These are phyloP conservation scores for Aphelocoma coerulescens DNA, from an alignment of 2,113 vertebrate genomes.

Conservation along the genomic window DNA sequence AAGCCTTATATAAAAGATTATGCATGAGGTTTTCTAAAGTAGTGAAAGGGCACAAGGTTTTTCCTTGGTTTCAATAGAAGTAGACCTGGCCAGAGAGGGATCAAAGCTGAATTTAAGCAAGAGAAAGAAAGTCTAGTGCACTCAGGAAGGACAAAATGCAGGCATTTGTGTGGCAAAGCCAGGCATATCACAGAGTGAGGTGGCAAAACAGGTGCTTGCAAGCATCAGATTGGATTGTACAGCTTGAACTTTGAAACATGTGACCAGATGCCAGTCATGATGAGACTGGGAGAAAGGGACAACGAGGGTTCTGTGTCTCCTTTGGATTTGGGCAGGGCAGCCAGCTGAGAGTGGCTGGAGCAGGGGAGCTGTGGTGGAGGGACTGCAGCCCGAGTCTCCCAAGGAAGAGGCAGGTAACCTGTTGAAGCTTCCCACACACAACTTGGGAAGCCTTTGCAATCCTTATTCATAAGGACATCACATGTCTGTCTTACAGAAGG, in stretches of 20 bases:
- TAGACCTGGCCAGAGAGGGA: not conserved
- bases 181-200: not conserved
- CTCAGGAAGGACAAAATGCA: not conserved
- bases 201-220: not conserved
- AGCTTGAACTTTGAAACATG: not conserved
- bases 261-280: not conserved
- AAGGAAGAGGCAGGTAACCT: not conserved
- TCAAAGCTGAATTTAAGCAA: not conserved
- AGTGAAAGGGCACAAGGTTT: not conserved
- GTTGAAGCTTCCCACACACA: not conserved
- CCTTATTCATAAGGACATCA: not conserved
- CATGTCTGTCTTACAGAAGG: not conserved
- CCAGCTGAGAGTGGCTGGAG: not conserved
- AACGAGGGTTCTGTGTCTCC: not conserved
- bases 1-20: not conserved
- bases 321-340: not conserved
- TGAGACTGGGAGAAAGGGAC: not conserved
- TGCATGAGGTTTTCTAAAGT: not conserved
- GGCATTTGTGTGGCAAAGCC: not conserved
- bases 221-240: not conserved
- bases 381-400: accelerated
- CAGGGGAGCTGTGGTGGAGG: not conserved
- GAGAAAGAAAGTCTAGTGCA: not conserved
- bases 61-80: not conserved
- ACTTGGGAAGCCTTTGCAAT: not conserved